Base-by-base conservation (phyloP, 1,140 invertebrate species). In the Bombus affinis region DNA sequence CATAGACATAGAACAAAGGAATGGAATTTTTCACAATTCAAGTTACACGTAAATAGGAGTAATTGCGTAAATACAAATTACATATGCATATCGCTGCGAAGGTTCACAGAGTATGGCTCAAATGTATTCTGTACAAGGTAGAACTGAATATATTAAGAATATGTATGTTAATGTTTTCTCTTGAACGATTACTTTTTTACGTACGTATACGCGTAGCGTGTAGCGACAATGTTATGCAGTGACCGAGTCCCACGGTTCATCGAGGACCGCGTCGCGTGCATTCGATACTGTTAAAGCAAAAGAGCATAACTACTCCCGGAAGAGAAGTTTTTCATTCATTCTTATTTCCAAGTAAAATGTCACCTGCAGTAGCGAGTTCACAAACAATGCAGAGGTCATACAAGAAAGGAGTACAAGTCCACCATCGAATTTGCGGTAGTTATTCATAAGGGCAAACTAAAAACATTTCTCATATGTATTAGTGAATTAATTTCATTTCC, bases 301-400 rank as follows among this genome's bases (percentile, higher is more conserved):
- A 90, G 81, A 88, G 77, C 73, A 85, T 57, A 71, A 83, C 78
- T 66, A 88, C 81, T 86, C 66, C n/a, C 39, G 37, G 32, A 47
- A 59, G 82, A 77, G 42, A 77, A 78, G 70, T 90, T 88, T 90
- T 90, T 86, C 73, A 76, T 75, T 86, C 77, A 53, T 62, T 82
- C 81, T 74, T 86, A 74, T 76, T 88, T 88, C 84, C 83, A 47
- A 90, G 84, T 80, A 91, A 90, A 91, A 86, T 88, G 83, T 78
- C 74, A 66, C 53, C 12, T 37, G 66, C 18, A 22, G 65, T 68
- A 78, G 78, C 83, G 62, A 53, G 47, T 88, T 53, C 65, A 59
- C 65, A 47, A n/a, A 89, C 59, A 79, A 82, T 78, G 75, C 44
- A 66, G 32, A 70, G 66, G 28, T 35, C 28, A 42, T 22, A 12